Evolutionary conservation across 2,113 vertebrate species (phyloP), one percentile per base, ranked within the genome.

Genomic region (Misgurnus anguillicaudatus): DNA sequence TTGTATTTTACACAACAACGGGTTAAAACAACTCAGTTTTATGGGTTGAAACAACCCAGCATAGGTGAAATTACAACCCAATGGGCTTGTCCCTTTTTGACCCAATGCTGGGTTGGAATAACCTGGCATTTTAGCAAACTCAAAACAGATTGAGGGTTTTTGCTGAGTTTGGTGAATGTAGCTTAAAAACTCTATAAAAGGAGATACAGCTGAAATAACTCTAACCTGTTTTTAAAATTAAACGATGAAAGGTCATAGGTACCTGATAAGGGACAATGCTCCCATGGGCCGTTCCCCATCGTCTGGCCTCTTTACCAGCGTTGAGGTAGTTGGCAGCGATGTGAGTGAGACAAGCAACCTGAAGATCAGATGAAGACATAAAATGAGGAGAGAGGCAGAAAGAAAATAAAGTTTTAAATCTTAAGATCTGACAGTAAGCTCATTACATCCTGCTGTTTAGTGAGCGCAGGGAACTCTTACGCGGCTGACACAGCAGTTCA

Each of bases 211-310:
- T 31, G 24, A 31, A 31, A 31, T 31, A 31, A 31, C 0, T 31
- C 24, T 31, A 31, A 1, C 24, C 24, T 31, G 24, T 31, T 45
- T 8, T 10, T 10, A 45, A 8, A 9, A 7, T 10, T 7, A 8
- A 45, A 7, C 42, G 7, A 10, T 10, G 10, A 9, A 10, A 45
- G 3, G 5, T 0, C 42, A 8, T 7, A 17, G 13, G n/a, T 80
- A 95, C 95, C 94, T 95, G 95, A 80, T 96, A 96, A 0, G 95
- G 95, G 82, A 96, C 94, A 82, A 96, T 94, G 83, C 92, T 96
- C 62, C 91, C 93, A 21, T 96, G 95, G 60, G 94, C 95, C 9
- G 93, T 95, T 61, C 94, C 94, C 95, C 95, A 96, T 24, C 93
- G 91, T 67, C 88, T 89, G 2, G 90, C 91, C 88, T 95, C 95